Percentiles rank a stretch among this genome's conserved stretches.
Conservation (phyloP, 1,140 invertebrate species). For the Panagrolaimus sp. region DNA sequence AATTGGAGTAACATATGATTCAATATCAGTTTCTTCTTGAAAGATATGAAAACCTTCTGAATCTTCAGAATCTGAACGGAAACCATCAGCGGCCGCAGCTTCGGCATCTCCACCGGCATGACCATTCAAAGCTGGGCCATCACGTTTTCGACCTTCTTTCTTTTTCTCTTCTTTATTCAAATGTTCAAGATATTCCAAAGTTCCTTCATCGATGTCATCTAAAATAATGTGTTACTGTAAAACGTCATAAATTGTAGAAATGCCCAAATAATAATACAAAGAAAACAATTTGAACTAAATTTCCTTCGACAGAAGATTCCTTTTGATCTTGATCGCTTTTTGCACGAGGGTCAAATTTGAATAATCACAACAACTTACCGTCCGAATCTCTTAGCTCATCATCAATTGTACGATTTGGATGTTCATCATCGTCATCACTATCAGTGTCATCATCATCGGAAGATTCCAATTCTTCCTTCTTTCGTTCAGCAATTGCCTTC, state of each 20-base stretch:
- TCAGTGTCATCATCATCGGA: slow-evolving; percentile 27
- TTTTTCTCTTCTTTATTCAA: slow-evolving; percentile 39
- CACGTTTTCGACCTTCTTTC: slow-evolving; percentile 25
- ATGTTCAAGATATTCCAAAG: slow-evolving; percentile 38
- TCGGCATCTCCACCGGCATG: slow-evolving; percentile 16
- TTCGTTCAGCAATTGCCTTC: slow-evolving; percentile 41
- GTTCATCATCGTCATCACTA: slow-evolving; percentile 40
- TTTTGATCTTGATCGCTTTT: no score
- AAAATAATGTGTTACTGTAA: slow-evolving; percentile 10
- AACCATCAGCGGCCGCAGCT: neutral
- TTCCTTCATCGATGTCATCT: slow-evolving; percentile 42
- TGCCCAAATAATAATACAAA: slow-evolving; percentile 17
- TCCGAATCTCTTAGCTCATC: slow-evolving; percentile 49
- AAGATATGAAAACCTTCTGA: neutral
- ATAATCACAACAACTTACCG: slow-evolving; percentile 56
- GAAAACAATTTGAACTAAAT: no score
- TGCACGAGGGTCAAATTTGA: neutral
- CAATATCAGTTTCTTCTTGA: slow-evolving; percentile 45
- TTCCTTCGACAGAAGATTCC: no score
- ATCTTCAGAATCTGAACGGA: neutral
- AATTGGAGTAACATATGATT: slow-evolving; percentile 39
- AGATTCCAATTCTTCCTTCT: slow-evolving; percentile 29
- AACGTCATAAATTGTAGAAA: slow-evolving; percentile 25
- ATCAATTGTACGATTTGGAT: slow-evolving; percentile 50
- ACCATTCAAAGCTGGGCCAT: slow-evolving; percentile 29